Evolutionary conservation across 2,888 invertebrate genomes (phyloP), one percentile per base, ranked within the genome.

Genomic region (Cremastinae sp.): DNA sequence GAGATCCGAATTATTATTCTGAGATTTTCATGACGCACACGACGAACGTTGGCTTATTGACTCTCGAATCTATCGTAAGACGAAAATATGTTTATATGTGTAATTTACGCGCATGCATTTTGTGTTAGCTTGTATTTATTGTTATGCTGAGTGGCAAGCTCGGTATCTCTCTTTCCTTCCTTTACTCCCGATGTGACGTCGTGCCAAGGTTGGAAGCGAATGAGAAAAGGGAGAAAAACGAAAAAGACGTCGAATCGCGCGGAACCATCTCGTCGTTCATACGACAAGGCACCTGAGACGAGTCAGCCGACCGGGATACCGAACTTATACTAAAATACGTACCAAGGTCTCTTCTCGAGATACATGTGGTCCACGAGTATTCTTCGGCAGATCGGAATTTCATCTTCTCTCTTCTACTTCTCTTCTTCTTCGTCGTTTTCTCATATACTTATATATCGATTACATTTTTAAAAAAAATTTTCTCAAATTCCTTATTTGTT

Each of bases 271-370:
- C 68, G 56, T 64, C 62, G 66, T 45, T 59, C 69, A 45, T 55
- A 65, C 18, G 58, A 14, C 14, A 55, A 28, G 47, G 61, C 20
- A 55, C 41, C 16, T 12, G 55, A 41, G n/a, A 10, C 22, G 9
- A 61, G 16, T 14, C 12, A 47, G 16, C 14, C 18, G 73, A 75
- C 59, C 47, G 22, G 62, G 69, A 76, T 47, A 55, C 22, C 64
- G 72, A 49, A 49, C 35, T 18, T 61, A 64, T 72, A 80, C 81
- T 72, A 80, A 81, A 81, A 81, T 81, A 81, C 78, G 76, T 68
- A 68, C 75, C 81, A 81, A 81, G 81, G 81, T 81, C 80, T 76
- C 43, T 74, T 74, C 73, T 18, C 64, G 73, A 70, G 75, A 41
- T n/a, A n/a, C n/a, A n/a, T n/a, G 18, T 16, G 14, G 71, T 62